Conservation (phyloP, 2,888 invertebrate species). For the Parnassius orleans region DNA sequence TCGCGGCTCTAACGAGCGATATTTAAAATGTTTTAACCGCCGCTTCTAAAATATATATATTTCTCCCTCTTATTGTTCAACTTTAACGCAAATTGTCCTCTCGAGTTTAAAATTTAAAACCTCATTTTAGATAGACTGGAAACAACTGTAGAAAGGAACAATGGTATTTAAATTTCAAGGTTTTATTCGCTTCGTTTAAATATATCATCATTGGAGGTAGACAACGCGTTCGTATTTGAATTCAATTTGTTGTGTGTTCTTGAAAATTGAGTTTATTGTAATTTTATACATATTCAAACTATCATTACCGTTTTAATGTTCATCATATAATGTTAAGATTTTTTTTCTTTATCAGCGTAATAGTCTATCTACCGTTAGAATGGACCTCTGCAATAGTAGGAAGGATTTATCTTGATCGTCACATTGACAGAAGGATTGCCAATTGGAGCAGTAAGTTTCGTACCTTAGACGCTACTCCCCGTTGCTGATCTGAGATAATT, state of each 20-base stretch:
- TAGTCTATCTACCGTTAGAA: too few relatives aligned
- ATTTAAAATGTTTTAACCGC: background rate
- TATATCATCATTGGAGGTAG: constrained; percentile 3
- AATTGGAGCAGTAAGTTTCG: too few relatives aligned
- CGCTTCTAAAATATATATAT: background rate
- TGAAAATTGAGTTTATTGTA: too few relatives aligned
- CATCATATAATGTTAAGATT: too few relatives aligned
- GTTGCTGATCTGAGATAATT: too few relatives aligned
- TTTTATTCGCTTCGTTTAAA: constrained; percentile 27
- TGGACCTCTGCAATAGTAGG: too few relatives aligned
- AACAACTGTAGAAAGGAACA: constrained; percentile 32
- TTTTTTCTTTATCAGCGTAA: too few relatives aligned
- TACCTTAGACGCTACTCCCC: too few relatives aligned
- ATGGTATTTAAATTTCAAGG: constrained; percentile 39
- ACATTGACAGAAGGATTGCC: too few relatives aligned
- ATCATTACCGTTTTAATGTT: too few relatives aligned
- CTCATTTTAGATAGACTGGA: background rate
- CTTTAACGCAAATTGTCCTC: constrained; percentile 7
- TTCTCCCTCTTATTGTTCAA: background rate
- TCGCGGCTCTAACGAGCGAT: background rate
- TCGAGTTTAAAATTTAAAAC: constrained; percentile 10
- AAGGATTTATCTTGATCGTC: too few relatives aligned
- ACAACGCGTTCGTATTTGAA: background rate
- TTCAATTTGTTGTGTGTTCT: background rate
- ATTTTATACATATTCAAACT: too few relatives aligned